Evolutionary conservation across 2,888 invertebrate genomes (phyloP), one percentile per base, ranked within the genome.

Genomic region (Limnephilus marmoratus): DNA sequence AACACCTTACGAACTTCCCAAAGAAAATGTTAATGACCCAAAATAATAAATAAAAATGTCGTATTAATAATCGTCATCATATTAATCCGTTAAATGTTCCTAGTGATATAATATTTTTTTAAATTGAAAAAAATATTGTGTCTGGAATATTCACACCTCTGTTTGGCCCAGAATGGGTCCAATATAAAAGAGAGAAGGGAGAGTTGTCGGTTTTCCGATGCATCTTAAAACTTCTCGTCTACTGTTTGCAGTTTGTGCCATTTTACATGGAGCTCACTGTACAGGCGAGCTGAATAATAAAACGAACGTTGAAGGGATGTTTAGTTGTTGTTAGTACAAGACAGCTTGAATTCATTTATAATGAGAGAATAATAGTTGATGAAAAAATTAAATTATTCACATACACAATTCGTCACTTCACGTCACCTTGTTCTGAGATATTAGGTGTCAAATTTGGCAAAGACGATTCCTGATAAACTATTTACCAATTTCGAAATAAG

Each of bases 141-240:
- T 9, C 18, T 18, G 68, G 24, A 18, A 68, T 68, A 68, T n/a
- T 68, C 68, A 68, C 68, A 68, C n/a, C 24, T 1, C 68, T 68
- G 68, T 68, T 68, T 24, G 24, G 24, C 24, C 68, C 68, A 24
- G 68, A 68, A 68, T 24, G 82, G 82, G 7, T 15, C 34, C 13
- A 82, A 82, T 82, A 34, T 82, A 82, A 34, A 82, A 82, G 82
- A 82, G 31, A 34, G 13, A 82, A 31, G 82, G 18, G 18, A 82
- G 82, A 31, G 82, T 82, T 68, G 68, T 34, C 31, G 82, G 34
- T 82, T 82, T 82, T 82, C 82, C 82, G 34, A 68, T 68, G 68
- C 68, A 68, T 68, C 68, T 68, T 68, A 68, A 68, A 68, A 68
- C 68, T 68, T 68, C 68, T 68, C 24, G 68, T 24, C 68, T 68